These are phyloP conservation scores for Campoletis sonorensis DNA, from an alignment of 1,140 invertebrate genomes.

Conservation along the genomic window DNA sequence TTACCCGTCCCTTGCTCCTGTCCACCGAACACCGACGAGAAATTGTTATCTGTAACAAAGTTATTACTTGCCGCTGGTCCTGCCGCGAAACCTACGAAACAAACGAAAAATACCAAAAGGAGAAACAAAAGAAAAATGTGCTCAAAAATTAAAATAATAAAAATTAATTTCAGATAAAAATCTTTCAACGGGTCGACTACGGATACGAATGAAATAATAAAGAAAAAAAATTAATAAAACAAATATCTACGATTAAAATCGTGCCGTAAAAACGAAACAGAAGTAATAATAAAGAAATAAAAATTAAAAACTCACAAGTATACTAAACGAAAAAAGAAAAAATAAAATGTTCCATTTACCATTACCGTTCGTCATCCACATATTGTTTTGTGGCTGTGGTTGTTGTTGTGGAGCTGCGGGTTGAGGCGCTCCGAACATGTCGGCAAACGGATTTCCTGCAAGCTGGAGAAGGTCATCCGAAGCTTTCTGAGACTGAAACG, in stretches of 20 bases:
- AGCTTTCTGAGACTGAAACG: constrained; percentile 79
- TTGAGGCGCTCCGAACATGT: constrained; percentile 84
- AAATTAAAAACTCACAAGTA: constrained; percentile 10
- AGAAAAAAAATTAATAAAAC: not conserved
- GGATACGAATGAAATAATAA: no score
- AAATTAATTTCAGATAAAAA: not conserved
- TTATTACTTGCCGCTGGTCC: constrained; percentile 81
- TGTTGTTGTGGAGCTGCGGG: constrained; percentile 68
- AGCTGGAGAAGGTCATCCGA: constrained; percentile 93
- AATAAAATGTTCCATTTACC: constrained; percentile 72
- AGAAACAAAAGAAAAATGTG: constrained; percentile 33
- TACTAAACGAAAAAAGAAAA: constrained; percentile 41
- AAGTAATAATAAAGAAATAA: constrained; percentile 2
- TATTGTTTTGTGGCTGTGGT: constrained; percentile 76
- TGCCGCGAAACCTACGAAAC: constrained; percentile 78
- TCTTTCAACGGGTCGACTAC: not conserved
- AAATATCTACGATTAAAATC: not conserved
- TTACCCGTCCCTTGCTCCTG: constrained; percentile 83
- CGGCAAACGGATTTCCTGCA: constrained; percentile 91
- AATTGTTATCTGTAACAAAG: constrained; percentile 91
- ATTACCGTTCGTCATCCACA: constrained; percentile 85
- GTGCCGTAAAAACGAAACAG: not conserved
- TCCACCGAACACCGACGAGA: constrained; percentile 90
- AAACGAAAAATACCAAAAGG: constrained; percentile 57
- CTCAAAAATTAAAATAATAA: not conserved